Conservation (phyloP, 2,113 vertebrate species). For the Hemicordylus capensis region DNA sequence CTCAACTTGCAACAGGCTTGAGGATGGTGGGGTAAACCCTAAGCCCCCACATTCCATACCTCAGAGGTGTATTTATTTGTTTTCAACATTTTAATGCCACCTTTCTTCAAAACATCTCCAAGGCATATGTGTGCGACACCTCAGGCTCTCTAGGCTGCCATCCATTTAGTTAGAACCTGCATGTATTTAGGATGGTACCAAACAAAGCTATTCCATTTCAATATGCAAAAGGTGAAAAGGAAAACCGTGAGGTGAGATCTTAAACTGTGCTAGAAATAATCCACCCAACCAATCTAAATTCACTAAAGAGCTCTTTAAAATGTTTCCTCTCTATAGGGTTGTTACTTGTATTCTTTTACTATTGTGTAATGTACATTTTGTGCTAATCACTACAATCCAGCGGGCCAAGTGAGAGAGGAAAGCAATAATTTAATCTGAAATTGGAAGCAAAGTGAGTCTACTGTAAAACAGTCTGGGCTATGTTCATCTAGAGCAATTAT, state of each 20-base stretch:
- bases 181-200: not conserved
- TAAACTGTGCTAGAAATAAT: not conserved
- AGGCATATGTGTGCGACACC: not conserved
- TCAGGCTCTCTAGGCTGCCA: not conserved
- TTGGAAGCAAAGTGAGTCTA: slow-evolving; percentile 46
- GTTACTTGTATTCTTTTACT: slow-evolving; percentile 3
- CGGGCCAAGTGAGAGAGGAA: slow-evolving; percentile 44
- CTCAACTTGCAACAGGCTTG: no score
- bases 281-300: slow-evolving; percentile 22
- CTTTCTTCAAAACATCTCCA: no score
- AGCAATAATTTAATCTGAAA: slow-evolving; percentile 62
- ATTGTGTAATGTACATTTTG: slow-evolving; percentile 20
- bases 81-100: no score
- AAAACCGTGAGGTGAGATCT: not conserved
- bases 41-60: no score
- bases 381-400: slow-evolving; percentile 43
- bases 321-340: slow-evolving; percentile 47
- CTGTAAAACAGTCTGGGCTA: slow-evolving; percentile 36
- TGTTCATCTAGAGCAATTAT: slow-evolving; percentile 53
- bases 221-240: not conserved
- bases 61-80: no score
- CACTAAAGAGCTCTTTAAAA: slow-evolving; percentile 57
- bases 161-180: not conserved
- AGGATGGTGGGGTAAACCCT: no score
- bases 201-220: not conserved